phyloP scores from a whole-genome alignment of 2,113 vertebrate genomes.

The Silurus meridionalis region DNA sequence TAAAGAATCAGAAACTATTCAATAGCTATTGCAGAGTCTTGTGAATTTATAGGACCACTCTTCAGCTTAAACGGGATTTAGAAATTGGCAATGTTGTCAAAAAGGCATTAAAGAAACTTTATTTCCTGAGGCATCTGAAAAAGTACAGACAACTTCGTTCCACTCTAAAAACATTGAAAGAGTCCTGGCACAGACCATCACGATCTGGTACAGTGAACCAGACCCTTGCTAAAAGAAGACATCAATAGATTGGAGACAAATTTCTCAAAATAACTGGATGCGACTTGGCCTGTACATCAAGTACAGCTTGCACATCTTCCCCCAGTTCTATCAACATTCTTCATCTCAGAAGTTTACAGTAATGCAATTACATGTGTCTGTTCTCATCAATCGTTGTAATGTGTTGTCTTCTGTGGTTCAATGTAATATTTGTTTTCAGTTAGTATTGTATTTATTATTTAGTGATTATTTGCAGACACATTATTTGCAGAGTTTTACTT shows the following conservation, averaged over 20 bases:
- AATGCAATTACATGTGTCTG: neutral
- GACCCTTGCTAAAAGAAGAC: constrained; percentile 1
- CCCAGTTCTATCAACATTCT: neutral
- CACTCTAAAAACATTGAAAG: neutral
- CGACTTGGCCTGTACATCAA: neutral
- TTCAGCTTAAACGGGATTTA: neutral
- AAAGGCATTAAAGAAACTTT: neutral
- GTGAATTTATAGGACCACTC: neutral
- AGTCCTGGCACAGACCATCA: neutral
- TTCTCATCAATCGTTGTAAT: neutral
- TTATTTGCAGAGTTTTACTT: neutral
- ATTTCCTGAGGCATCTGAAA: neutral
- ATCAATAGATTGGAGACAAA: neutral
- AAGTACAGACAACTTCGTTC: neutral
- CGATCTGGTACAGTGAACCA: neutral
- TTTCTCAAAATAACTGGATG: neutral
- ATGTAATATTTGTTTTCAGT: neutral
- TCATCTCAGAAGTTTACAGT: neutral
- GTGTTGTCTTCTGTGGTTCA: neutral
- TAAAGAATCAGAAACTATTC: neutral
- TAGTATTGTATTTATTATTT: neutral
- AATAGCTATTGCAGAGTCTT: neutral
- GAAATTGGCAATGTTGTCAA: neutral
- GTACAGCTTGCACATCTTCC: neutral
- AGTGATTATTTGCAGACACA: neutral